Conservation (phyloP, 2,888 invertebrate genomes). For the Eucera pruinosa region DNA sequence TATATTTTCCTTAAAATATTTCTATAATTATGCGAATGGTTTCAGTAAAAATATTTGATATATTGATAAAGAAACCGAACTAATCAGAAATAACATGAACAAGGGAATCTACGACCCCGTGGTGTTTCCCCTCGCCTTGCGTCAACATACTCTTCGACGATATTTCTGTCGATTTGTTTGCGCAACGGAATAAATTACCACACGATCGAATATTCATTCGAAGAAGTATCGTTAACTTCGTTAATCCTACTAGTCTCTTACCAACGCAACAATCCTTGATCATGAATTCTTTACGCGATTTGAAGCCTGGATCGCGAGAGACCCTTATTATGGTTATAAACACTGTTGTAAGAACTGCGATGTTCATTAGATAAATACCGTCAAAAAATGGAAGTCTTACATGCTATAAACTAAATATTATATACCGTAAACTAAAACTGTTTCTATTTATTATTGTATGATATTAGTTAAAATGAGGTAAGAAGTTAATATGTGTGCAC, state of each 20-base stretch:
- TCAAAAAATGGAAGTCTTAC: too few relatives aligned
- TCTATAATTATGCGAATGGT: neutral
- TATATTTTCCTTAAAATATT: neutral
- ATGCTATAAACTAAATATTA: too few relatives aligned
- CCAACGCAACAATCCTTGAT: neutral
- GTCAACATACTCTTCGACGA: neutral
- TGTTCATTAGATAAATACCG: too few relatives aligned
- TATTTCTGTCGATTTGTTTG: slow-evolving; percentile 39
- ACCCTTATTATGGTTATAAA: too few relatives aligned
- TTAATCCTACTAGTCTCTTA: slow-evolving; percentile 7
- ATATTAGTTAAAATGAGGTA: too few relatives aligned
- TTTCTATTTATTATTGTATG: too few relatives aligned
- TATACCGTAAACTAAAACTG: too few relatives aligned
- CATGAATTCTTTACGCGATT: neutral
- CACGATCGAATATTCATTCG: slow-evolving; percentile 45
- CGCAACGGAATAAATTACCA: slow-evolving; percentile 45
- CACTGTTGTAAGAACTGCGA: too few relatives aligned
- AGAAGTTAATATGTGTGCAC: too few relatives aligned
- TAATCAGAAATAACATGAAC: neutral
- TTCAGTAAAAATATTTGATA: neutral
- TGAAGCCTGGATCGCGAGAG: neutral
- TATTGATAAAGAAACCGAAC: neutral
- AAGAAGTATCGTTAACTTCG: neutral
- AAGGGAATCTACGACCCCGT: neutral
- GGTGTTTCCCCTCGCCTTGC: neutral